phyloP scores from a whole-genome alignment of 2,888 invertebrate species.

The Gibbula magus region DNA sequence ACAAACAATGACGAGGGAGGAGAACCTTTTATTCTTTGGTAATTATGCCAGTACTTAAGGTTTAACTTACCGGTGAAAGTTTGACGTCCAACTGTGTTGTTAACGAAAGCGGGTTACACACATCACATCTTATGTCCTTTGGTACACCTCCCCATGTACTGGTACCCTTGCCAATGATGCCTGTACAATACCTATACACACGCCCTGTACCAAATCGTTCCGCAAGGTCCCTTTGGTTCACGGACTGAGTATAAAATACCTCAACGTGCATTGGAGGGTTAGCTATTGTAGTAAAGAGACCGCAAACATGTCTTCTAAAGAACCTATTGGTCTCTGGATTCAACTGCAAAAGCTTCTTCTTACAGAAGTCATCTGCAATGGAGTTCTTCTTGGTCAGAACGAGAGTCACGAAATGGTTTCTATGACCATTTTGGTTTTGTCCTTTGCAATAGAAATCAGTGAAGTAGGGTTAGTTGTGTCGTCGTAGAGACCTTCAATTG shows the following conservation, averaged over 20 bases:
- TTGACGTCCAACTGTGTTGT: too few relatives aligned
- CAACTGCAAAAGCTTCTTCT: background rate
- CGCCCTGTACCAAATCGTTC: background rate
- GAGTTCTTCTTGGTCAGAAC: background rate
- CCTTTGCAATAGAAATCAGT: background rate
- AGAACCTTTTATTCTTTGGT: too few relatives aligned
- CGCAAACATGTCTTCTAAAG: background rate
- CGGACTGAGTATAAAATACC: background rate
- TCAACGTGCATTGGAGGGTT: background rate
- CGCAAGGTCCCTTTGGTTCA: background rate
- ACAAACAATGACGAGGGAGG: too few relatives aligned
- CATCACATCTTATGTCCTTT: background rate
- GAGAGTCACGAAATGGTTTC: background rate
- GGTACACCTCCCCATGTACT: background rate
- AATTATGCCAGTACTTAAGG: too few relatives aligned
- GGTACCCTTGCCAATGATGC: background rate
- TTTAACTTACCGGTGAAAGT: too few relatives aligned
- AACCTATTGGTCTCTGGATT: background rate
- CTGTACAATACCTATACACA: background rate
- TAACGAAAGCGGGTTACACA: background rate
- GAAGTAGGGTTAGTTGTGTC: background rate
- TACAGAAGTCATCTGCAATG: background rate
- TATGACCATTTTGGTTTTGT: too few relatives aligned
- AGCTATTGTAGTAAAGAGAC: background rate
- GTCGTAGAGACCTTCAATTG: background rate